Conservation (phyloP, 2,888 invertebrate species). For the Thelaira solivaga region DNA sequence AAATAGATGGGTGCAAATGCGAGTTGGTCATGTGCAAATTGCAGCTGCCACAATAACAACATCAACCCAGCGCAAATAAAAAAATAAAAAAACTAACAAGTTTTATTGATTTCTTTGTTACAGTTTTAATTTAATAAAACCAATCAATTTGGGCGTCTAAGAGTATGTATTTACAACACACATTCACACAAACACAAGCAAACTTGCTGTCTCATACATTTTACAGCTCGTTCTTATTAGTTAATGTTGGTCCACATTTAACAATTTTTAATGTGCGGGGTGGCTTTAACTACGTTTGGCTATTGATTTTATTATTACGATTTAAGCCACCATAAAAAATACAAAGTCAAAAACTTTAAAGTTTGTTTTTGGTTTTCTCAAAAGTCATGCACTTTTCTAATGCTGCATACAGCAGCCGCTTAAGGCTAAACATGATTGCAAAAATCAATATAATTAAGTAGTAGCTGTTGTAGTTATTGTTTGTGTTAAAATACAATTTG, state of each 20-base stretch:
- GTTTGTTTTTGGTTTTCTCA: background rate
- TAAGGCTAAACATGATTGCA: slow-evolving; percentile 58
- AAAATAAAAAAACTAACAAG: background rate
- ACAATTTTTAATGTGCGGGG: slow-evolving; percentile 41
- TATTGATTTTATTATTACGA: slow-evolving; percentile 26
- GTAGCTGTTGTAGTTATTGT: slow-evolving; percentile 18
- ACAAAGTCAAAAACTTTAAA: background rate
- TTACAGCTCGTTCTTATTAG: no score
- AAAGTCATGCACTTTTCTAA: background rate
- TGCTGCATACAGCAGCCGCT: slow-evolving; percentile 51
- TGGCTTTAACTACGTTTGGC: slow-evolving; percentile 19
- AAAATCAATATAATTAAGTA: slow-evolving; percentile 60
- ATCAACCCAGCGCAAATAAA: no score
- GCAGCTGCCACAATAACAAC: background rate
- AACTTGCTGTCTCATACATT: background rate
- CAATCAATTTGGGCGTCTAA: slow-evolving; percentile 16
- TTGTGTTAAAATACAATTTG: slow-evolving; percentile 14
- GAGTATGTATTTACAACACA: background rate
- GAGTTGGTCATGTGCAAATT: slow-evolving; percentile 6
- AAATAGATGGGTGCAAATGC: background rate
- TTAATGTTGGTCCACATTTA: slow-evolving; percentile 28
- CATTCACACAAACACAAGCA: background rate
- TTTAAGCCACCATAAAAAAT: slow-evolving; percentile 4
- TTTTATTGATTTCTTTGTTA: slow-evolving; percentile 11
- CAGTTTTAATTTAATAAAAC: slow-evolving; percentile 38